A percentile compares a stretch with the other conserved stretches of the same genome.
Evolutionary conservation across 2,888 invertebrate genomes (phyloP).

Genomic region (Malthinus flaveolus): DNA sequence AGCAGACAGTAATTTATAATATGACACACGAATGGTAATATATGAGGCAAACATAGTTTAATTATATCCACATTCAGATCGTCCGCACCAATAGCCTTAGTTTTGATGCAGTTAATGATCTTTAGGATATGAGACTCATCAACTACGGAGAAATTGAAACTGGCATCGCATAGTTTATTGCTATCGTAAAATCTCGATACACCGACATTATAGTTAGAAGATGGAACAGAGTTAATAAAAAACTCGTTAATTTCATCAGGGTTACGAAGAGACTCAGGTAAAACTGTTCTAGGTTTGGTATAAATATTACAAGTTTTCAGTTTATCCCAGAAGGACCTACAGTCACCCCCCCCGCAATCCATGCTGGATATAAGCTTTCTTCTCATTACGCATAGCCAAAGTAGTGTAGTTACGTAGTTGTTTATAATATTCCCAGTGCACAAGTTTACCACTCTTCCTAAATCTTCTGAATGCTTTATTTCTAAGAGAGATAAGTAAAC

Average conservation of each 20-base stretch:
- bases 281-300: neutral
- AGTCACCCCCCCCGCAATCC: neutral
- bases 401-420: conserved; percentile 15
- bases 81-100: conserved; percentile 14
- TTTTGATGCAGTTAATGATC: conserved; percentile 2
- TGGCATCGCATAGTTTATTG: neutral
- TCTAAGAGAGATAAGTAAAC: conserved; percentile 1
- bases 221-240: neutral
- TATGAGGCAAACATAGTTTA: conserved; percentile 11
- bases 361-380: conserved; percentile 12
- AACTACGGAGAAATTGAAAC: neutral
- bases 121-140: neutral
- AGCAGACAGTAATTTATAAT: conserved; percentile 19
- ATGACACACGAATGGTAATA: conserved; percentile 9
- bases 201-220: neutral
- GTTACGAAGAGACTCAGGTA: neutral
- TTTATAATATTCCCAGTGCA: conserved; percentile 17
- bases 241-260: neutral
- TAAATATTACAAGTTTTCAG: neutral
- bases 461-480: conserved; percentile 7
- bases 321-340: neutral
- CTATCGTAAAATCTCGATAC: neutral
- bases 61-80: conserved; percentile 11
- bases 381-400: conserved; percentile 9
- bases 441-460: neutral